Base-by-base conservation (phyloP, 1,140 invertebrate genomes). In the Lepidurus apus region DNA sequence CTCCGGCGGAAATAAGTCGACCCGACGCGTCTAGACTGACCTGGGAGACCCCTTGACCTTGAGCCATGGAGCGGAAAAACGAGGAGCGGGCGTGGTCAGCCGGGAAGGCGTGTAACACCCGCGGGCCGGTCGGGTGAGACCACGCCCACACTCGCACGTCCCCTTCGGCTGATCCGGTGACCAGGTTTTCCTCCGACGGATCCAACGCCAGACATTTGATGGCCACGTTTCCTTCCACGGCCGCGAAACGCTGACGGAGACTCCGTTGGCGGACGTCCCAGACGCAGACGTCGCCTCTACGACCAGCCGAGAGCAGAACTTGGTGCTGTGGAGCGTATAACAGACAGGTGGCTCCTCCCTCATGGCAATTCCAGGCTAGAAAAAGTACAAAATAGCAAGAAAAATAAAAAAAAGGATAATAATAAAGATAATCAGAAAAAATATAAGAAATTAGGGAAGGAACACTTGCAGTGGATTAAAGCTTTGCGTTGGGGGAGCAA, bases 91-190 rank as follows among this genome's bases (percentile, higher is more conserved):
- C 92, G 86, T 99, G 98, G 86, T 99, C 98, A 8, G 93, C 94
- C 42, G 92, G 91, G 83, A 98, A 96, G 74, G 91, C 91, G 82
- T 95, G 92, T 47, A 98, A 87, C 75, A 95, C 85, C 80, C 93
- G 92, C 85, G 94, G 95, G 80, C 92, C 90, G 78, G 91, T 90
- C 81, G 98, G 87, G 80, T 45, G 21, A 73, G 76, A 81, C 78
- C 45, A 80, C 76, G 43, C 78, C 75, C 78, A 78, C 85, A 98
- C 97, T 91, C 99, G 99, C 81, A 99, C 97, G 86, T 99, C 96
- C 34, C 98, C 98, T 86, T 99, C 97, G n/a, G 95, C 94, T 53
- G 97, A 95, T 45, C 97, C 98, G 77, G 97, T 97, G 9, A 96
- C 95, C 86, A 98, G 98, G 85, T 94, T 95, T 86, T 99, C 96